Conservation (phyloP, 2,113 vertebrate genomes). For the Triplophysa dalaica region DNA sequence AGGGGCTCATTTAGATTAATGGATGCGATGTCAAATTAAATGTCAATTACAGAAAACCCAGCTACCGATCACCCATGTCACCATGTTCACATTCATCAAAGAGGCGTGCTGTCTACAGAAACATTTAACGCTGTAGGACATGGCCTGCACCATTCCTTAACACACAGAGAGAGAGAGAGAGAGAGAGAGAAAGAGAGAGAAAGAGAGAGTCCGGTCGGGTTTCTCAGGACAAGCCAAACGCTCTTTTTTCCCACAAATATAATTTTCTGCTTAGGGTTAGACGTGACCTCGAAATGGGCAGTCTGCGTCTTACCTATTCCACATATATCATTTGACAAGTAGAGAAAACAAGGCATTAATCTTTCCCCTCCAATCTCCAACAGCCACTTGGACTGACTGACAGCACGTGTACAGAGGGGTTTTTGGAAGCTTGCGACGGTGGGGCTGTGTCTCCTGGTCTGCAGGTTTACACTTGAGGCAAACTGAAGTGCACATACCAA, state of each 20-base stretch:
- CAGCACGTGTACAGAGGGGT: slow-evolving; percentile 51
- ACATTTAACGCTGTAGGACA: slow-evolving; percentile 3
- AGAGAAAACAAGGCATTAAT: slow-evolving; percentile 32
- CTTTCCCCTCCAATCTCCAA: slow-evolving; percentile 41
- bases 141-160: not conserved
- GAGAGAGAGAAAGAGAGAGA: not conserved
- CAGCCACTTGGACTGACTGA: slow-evolving; percentile 52
- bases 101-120: slow-evolving; percentile 10
- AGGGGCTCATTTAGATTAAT: slow-evolving; percentile 60
- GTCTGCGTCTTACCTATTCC: slow-evolving; percentile 19
- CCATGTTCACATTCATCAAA: slow-evolving; percentile 42
- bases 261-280: slow-evolving; percentile 16
- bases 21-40: slow-evolving; percentile 50
- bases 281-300: slow-evolving; percentile 37
- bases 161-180: too few species aligned
- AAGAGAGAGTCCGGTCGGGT: not conserved
- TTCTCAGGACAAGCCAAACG: not conserved
- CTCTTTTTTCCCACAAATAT: slow-evolving; percentile 23
- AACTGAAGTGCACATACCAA: slow-evolving; percentile 52
- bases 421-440: slow-evolving; percentile 35
- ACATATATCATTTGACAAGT: slow-evolving; percentile 43
- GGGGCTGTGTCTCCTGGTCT: slow-evolving; percentile 32
- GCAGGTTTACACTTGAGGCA: slow-evolving; percentile 51
- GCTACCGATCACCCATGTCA: slow-evolving; percentile 47
- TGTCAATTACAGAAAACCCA: slow-evolving; percentile 45